Evolutionary conservation across 2,797 vertebrate genomes (phyloP), one percentile per base, ranked within the genome.

Genomic region (Meda fulgida): DNA sequence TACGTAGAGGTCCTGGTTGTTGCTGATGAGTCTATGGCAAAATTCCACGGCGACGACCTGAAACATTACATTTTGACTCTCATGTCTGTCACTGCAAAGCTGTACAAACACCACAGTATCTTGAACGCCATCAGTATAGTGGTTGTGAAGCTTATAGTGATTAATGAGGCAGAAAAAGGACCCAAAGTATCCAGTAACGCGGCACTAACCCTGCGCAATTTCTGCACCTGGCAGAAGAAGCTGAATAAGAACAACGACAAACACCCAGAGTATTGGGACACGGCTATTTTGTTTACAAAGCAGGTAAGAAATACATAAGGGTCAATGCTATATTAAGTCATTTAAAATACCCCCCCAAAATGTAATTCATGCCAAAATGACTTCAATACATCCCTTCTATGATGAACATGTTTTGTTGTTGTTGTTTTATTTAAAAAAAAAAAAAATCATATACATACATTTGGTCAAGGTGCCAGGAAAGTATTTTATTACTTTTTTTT

Each of bases 191-290:
- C 96, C 9, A 94, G 96, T 88, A 99, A 99, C 84, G 98, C 98
- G 0, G 98, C 98, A 79, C 93, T 99, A 92, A 98, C 97, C 7
- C 96, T 99, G 89, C 95, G 98, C 71, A 99, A 98, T 94, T 99
- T 99, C 91, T 99, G 98, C 85, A 96, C 95, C 72, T 99, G 98
- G 98, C 98, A 99, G 91, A 99, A 97, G 90, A 99, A 98, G 91
- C 95, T 98, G 92, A 99, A 99, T 93, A 98, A 98, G 91, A 95
- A 94, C 91, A 98, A 94, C 86, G 98, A 99, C 93, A 98, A 99
- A 91, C 97, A 98, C 83, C 95, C 97, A 0, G 98, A 99, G 36
- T 99, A 99, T 89, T 99, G 97, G 97, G 98, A 99, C 93, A 99
- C 98, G 0, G 98, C 98, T 66, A 96, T 99, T 89, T 96, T 99